Evolutionary conservation across 2,113 vertebrate species (phyloP).

Genomic region (Hepsetus odoe): DNA sequence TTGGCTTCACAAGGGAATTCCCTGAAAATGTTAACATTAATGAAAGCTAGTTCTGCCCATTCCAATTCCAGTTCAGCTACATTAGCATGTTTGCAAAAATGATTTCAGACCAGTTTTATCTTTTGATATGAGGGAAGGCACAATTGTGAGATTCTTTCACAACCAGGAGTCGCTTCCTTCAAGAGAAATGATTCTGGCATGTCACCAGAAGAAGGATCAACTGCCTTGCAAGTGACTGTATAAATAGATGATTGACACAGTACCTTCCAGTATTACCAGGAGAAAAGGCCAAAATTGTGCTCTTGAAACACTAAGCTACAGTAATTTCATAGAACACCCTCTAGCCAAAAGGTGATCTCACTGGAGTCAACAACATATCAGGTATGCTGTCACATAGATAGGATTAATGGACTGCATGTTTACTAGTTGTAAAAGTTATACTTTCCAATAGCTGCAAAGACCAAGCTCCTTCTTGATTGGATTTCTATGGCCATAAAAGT

Average conservation of each 20-base stretch:
- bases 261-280: conserved; percentile 43
- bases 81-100: background rate
- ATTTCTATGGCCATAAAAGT: too few relatives aligned
- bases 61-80: background rate
- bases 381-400: conserved; percentile 1
- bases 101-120: background rate
- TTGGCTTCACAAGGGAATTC: background rate
- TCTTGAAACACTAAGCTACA: conserved; percentile 16
- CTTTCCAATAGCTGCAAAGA: background rate
- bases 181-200: conserved; percentile 32
- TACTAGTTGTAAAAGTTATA: background rate
- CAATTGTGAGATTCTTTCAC: conserved; percentile 7
- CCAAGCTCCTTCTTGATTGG: background rate
- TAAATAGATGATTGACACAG: conserved; percentile 53
- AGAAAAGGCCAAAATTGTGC: conserved; percentile 25
- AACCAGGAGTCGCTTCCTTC: conserved; percentile 10
- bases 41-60: background rate
- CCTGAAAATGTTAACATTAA: background rate
- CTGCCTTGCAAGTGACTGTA: conserved; percentile 47
- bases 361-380: conserved; percentile 26
- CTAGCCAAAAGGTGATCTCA: conserved; percentile 19
- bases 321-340: background rate
- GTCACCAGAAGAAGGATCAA: conserved; percentile 14
- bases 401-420: conserved; percentile 8
- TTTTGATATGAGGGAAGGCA: background rate